Percentiles rank a stretch among this genome's conserved stretches.
Evolutionary conservation across 2,797 vertebrate species (phyloP).

Genomic region (Bovichtus variegatus): DNA sequence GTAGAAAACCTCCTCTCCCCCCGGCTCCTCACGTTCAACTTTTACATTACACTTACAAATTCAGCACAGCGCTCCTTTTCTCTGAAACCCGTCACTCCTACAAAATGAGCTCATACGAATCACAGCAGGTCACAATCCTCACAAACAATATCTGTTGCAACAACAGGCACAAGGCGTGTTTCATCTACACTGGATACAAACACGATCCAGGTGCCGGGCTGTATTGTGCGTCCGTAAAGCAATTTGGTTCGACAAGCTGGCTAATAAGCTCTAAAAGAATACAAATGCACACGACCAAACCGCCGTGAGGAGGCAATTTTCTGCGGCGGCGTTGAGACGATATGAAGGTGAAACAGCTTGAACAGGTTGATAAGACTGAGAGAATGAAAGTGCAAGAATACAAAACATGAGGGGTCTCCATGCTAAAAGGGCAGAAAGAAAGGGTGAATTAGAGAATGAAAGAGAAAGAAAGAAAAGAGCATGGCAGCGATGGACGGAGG

Average conservation of each 20-base stretch:
- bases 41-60: constrained; percentile 20
- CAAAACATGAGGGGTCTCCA: neutral
- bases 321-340: neutral
- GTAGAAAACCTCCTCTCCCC: constrained; percentile 19
- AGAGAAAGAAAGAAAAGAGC: neutral
- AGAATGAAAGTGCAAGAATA: constrained; percentile 8
- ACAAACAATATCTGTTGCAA: constrained; percentile 16
- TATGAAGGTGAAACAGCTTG: constrained; percentile 24
- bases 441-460: constrained; percentile 1
- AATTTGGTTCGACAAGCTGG: constrained; percentile 34
- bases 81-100: neutral
- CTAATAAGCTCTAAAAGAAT: constrained; percentile 36
- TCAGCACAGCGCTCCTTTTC: neutral
- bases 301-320: constrained; percentile 26
- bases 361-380: neutral
- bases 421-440: constrained; percentile 20
- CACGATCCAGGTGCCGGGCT: neutral
- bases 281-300: constrained; percentile 29
- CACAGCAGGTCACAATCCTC: constrained; percentile 22
- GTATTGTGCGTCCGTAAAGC: constrained; percentile 6
- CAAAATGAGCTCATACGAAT: constrained; percentile 30
- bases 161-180: neutral
- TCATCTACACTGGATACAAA: constrained; percentile 10
- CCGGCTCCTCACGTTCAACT: neutral
- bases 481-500: constrained; percentile 9